Percentiles rank a stretch among this genome's conserved stretches.
These are phyloP conservation scores for Tenthredo notha DNA, from an alignment of 2,888 invertebrate species.

Conservation along the genomic window DNA sequence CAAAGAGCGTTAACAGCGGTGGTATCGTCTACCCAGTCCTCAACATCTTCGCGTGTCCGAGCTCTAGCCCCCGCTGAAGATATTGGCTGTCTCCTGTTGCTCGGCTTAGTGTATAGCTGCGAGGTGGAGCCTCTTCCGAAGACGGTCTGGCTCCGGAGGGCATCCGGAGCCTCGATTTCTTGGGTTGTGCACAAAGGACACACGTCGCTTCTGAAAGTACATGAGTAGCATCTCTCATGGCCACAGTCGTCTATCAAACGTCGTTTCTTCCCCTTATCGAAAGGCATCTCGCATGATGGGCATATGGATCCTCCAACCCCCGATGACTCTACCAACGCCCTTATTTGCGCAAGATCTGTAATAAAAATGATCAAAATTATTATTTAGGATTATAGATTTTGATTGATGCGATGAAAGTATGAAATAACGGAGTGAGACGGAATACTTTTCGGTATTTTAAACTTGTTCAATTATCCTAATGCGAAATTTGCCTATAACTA, in stretches of 20 bases:
- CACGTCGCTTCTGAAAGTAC: constrained; percentile 94
- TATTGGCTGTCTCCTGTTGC: constrained; percentile 56
- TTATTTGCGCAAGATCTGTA: constrained; percentile 91
- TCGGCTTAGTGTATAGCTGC: constrained; percentile 56
- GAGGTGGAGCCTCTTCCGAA: constrained; percentile 64
- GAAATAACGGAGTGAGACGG: too few species aligned
- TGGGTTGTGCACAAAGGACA: constrained; percentile 89
- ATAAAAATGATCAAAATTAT: constrained; percentile 64
- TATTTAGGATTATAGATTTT: neutral
- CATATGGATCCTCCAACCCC: constrained; percentile 84
- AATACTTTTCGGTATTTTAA: too few species aligned
- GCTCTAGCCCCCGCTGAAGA: constrained; percentile 57
- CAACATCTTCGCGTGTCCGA: constrained; percentile 58
- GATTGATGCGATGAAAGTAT: neutral
- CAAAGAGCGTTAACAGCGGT: constrained; percentile 74
- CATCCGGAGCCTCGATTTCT: constrained; percentile 78
- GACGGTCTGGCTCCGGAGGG: constrained; percentile 75
- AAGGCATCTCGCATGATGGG: constrained; percentile 95
- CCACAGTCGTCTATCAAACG: constrained; percentile 97
- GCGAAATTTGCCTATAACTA: neutral
- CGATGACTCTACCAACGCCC: constrained; percentile 89
- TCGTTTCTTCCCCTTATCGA: constrained; percentile 97
- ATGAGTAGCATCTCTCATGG: constrained; percentile 96
- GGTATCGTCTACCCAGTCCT: constrained; percentile 74
- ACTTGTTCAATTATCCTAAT: neutral